Base-by-base conservation (phyloP, 23 tunicate genomes). In the Ciona savignyi region DNA sequence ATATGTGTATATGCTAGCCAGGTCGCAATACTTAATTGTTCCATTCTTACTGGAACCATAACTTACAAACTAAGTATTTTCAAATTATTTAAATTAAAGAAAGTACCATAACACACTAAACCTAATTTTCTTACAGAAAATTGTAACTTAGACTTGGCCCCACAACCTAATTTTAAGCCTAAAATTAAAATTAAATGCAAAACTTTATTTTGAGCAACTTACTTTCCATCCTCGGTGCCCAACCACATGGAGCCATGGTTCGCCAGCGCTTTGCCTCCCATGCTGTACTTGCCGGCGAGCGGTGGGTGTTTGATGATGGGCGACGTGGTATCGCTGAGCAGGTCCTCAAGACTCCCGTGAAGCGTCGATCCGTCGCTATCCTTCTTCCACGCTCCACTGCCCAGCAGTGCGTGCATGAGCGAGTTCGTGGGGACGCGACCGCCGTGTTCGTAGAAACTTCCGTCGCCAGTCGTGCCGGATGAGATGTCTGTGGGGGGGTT, bases 181-280 rank as follows among this genome's bases (percentile, higher is more conserved):
- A 65, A 65, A 23, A 65, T 65, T 23, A 65, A 15, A 23, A 9
- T 65, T 65, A 23, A 65, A 65, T 23, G n/a, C n/a, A n/a, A n/a
- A 3, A 67, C 1, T 65, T 65, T 15, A 15, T 25, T 9, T 65
- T 26, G 31, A 49, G 23, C 6, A 2, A 27, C 95, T 81, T 74
- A 85, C 97, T 72, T 91, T 62, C 97, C 97, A 73, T 91, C 97
- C 70, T 91, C 97, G 0, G 91, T 91, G 15, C 97, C 97, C 34
- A 91, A 71, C 97, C 97, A 91, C 97, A 91, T 91, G 4, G 86
- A 80, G 4, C 84, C 91, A 23, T 78, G 62, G 32, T 48, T 73
- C 4, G 79, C 69, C 2, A 85, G 63, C n/a, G 48, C 51, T 25
- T 64, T 78, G 61, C 91, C 66, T 3, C 61, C 70, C n/a, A 25